A percentile compares a stretch with the other conserved stretches of the same genome.
Conservation (phyloP, 2,797 vertebrate species). For the Pipistrellus pygmaeus region DNA sequence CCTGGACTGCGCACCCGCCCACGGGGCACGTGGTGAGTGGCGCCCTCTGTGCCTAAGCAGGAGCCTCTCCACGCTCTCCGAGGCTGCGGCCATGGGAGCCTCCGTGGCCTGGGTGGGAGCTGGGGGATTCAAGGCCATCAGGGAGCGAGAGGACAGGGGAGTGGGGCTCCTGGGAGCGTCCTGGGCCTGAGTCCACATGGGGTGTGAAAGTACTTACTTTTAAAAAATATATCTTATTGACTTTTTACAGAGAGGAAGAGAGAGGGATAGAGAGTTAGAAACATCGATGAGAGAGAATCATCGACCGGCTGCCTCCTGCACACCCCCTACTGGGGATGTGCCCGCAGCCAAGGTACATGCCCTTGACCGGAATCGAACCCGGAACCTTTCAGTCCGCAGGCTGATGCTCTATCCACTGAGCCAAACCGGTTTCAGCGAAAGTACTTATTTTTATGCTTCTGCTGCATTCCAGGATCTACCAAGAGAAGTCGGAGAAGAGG, state of each 20-base stretch:
- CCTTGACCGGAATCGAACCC: too few species aligned
- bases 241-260: too few species aligned
- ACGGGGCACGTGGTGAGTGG: slow-evolving; percentile 71
- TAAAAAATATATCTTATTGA: not conserved
- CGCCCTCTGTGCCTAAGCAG: not conserved
- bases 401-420: too few species aligned
- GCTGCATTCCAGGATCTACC: slow-evolving; percentile 65
- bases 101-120: slow-evolving; percentile 8
- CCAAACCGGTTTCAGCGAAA: not conserved
- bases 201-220: not conserved
- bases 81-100: not conserved
- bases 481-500: slow-evolving; percentile 78
- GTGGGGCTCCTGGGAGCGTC: not conserved
- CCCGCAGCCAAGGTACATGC: too few species aligned
- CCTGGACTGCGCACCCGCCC: slow-evolving; percentile 72
- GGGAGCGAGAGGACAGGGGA: not conserved
- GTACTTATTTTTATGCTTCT: not conserved
- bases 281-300: too few species aligned
- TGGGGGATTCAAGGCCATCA: not conserved
- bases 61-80: not conserved
- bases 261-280: too few species aligned
- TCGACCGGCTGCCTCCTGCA: too few species aligned
- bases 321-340: too few species aligned
- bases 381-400: too few species aligned
- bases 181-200: not conserved